Evolutionary conservation across 2,797 vertebrate species (phyloP), one percentile per base, ranked within the genome.

Genomic region (Scolopax rusticola): DNA sequence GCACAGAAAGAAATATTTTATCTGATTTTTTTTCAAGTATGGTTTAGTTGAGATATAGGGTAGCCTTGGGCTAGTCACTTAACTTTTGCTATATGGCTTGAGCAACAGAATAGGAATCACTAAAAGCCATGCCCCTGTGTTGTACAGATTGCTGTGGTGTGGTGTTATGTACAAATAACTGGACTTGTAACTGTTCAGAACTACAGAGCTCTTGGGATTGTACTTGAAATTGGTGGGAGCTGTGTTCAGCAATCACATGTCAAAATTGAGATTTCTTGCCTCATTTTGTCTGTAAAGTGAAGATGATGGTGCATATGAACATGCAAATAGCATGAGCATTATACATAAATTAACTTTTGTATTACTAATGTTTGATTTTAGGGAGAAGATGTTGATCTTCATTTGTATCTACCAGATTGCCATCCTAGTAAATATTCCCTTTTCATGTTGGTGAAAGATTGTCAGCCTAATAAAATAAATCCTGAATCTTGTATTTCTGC

Each of bases 371-470:
- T 67, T 96, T 90, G 89, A 61, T 95, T 98, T 95, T 90, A 98
- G 98, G 98, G 98, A 95, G 99, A 99, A 97, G 99, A 99, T 94
- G 99, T 99, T 76, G 99, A 99, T 97, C 98, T 99, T 97, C 99
- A 99, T 40, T 98, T 99, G 91, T 99, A 99, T 95, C 97, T 99
- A 81, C 99, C 99, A 3, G 99, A 99, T 97, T 99, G 99, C 97
- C 99, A 99, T 94, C 99, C 99, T 32, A 99, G 99, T 97, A 99
- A 99, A 97, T 99, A 99, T 75, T 99, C 99, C 36, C 98, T 99
- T 38, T 99, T 99, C 94, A 99, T 99, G 93, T 91, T 99, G 94
- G 98, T 99, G 92, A 99, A 99, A 97, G 99, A 99, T 96, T 99
- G 99, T 97, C 99, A 99, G 94, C 98, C 98, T 77, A 98, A 97